A percentile compares a stretch with the other conserved stretches of the same genome.
phyloP scores from a whole-genome alignment of 2,888 invertebrate genomes.

The Dasysyrphus albostriatus region DNA sequence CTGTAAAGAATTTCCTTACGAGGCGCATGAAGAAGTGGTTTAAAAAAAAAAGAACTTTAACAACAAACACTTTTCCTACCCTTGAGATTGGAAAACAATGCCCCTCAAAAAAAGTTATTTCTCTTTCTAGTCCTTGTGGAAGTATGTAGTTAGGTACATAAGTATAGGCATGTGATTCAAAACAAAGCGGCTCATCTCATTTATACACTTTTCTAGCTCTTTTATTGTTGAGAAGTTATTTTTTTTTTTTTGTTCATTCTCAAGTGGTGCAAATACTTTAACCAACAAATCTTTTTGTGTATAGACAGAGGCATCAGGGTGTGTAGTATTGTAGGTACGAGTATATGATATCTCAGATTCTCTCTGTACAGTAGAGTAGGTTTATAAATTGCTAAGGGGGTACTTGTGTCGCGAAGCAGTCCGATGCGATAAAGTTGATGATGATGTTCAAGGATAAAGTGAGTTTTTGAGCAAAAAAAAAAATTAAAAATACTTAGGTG shows the following conservation, averaged over 20 bases:
- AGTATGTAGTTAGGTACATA: background rate
- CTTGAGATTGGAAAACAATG: constrained; percentile 18
- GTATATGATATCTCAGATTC: constrained; percentile 28
- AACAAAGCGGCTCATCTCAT: constrained; percentile 36
- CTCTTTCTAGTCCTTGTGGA: background rate
- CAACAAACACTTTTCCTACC: background rate
- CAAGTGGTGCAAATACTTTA: constrained; percentile 40
- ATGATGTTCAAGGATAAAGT: constrained; percentile 13
- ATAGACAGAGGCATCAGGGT: background rate
- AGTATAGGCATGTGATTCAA: background rate
- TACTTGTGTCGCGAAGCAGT: constrained; percentile 33
- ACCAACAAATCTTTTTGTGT: constrained; percentile 40
- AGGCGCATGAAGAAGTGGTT: background rate
- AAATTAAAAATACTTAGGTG: background rate
- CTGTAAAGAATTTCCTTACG: background rate
- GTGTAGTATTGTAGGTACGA: background rate
- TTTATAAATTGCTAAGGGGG: constrained; percentile 37
- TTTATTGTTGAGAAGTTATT: constrained; percentile 14
- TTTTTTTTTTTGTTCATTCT: constrained; percentile 3
- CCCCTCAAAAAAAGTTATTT: constrained; percentile 15
- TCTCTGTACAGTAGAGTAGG: background rate
- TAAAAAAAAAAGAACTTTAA: background rate
- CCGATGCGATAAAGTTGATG: constrained; percentile 6
- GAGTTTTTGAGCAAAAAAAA: background rate
- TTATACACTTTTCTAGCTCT: constrained; percentile 42